A percentile compares a stretch with the other conserved stretches of the same genome.
Evolutionary conservation across 2,797 vertebrate species (phyloP).

Genomic region (Phoebastria nigripes): DNA sequence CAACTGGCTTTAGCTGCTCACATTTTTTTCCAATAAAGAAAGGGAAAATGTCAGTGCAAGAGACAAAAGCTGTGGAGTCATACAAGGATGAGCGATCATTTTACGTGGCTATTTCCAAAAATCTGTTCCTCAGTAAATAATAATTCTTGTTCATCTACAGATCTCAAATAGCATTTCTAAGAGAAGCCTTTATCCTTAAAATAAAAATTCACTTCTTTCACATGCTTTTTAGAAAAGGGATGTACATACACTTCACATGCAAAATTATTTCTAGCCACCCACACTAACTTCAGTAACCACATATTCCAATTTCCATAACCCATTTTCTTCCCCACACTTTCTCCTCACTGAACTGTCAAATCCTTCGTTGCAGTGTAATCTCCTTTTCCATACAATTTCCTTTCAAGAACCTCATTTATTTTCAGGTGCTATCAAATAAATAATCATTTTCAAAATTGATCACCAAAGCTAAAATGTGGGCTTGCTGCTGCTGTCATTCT

Average conservation of each 20-base stretch:
- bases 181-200: constrained; percentile 8
- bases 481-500: not conserved
- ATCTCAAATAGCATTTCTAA: constrained; percentile 3
- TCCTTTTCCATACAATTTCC: constrained; percentile 21
- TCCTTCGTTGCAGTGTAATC: not conserved
- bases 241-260: constrained; percentile 50
- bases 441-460: not conserved
- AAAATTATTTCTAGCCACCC: constrained; percentile 64
- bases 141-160: not conserved
- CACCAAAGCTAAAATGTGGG: not conserved
- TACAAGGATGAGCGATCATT: not conserved
- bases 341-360: constrained; percentile 31
- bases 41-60: constrained; percentile 8
- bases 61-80: constrained; percentile 14
- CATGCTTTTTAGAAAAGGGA: constrained; percentile 26
- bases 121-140: not conserved
- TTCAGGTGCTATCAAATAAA: constrained; percentile 16
- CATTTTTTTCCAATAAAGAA: constrained; percentile 16
- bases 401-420: not conserved
- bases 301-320: constrained; percentile 61
- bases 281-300: constrained; percentile 54
- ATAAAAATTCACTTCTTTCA: constrained; percentile 39
- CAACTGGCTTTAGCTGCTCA: constrained; percentile 15
- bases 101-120: constrained; percentile 13
- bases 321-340: constrained; percentile 42